Conservation (phyloP, 1,140 invertebrate species). For the Atta texana region DNA sequence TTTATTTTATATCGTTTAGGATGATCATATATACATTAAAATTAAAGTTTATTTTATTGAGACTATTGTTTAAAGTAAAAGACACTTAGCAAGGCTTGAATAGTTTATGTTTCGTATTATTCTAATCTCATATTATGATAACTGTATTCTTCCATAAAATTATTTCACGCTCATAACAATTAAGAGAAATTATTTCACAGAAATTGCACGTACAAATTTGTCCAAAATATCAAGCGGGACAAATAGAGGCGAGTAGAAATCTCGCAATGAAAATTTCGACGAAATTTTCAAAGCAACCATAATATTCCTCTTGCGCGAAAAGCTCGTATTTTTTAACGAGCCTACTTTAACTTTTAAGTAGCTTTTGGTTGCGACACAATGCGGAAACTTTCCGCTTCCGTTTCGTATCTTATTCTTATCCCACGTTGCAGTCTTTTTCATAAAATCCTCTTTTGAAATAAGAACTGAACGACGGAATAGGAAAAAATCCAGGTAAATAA, state of each 20-base stretch:
- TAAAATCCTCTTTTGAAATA: slow-evolving; percentile 33
- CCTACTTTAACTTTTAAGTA: slow-evolving; percentile 79
- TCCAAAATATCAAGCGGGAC: neutral
- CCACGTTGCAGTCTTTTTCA: slow-evolving; percentile 23
- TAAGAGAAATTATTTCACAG: neutral
- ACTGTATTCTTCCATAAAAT: neutral
- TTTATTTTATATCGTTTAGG: no score
- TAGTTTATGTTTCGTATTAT: no score
- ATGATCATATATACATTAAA: no score
- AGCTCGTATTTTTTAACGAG: slow-evolving; percentile 67
- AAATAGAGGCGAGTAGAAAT: neutral
- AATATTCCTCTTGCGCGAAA: slow-evolving; percentile 11
- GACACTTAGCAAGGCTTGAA: no score
- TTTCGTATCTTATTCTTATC: slow-evolving; percentile 48
- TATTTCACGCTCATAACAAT: neutral
- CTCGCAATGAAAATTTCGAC: slow-evolving; percentile 24
- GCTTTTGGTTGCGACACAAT: slow-evolving; percentile 76
- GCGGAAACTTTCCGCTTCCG: slow-evolving; percentile 70
- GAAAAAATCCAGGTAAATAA: slow-evolving; percentile 64
- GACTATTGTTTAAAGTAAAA: no score
- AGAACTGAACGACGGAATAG: neutral
- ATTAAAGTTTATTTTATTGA: no score
- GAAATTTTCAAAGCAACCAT: neutral
- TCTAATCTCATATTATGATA: neutral
- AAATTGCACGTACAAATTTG: neutral